These are phyloP conservation scores for Echinometra lucunter DNA, from an alignment of 53 echinoderm and acorn worm genomes.

Conservation along the genomic window DNA sequence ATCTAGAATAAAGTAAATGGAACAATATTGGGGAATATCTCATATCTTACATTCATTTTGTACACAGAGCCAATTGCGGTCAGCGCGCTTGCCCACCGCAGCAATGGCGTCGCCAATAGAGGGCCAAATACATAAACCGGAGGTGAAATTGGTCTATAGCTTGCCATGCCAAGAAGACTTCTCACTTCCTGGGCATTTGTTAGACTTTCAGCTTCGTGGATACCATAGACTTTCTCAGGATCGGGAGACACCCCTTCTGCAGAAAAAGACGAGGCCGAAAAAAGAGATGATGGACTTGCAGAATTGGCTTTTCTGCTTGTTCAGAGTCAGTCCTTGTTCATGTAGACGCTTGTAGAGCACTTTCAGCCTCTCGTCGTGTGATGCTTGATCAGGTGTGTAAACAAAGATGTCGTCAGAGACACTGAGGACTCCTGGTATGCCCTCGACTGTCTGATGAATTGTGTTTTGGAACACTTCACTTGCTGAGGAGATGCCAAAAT, in stretches of 20 bases:
- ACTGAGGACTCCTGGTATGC: no score
- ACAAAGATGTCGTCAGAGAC: slow-evolving; percentile 62
- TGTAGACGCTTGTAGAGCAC: slow-evolving; percentile 48
- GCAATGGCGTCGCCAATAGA: no score
- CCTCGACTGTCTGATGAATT: background rate
- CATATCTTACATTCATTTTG: no score
- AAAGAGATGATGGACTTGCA: slow-evolving; percentile 26
- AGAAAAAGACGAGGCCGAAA: slow-evolving; percentile 66
- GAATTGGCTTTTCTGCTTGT: slow-evolving; percentile 66
- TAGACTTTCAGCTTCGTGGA: slow-evolving; percentile 66
- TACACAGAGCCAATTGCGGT: no score
- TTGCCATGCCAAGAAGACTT: slow-evolving; percentile 80
- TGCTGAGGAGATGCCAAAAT: no score
- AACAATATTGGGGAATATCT: no score
- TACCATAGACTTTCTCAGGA: slow-evolving; percentile 65
- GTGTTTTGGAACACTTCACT: no score
- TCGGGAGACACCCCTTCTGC: slow-evolving; percentile 67
- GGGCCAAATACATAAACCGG: no score
- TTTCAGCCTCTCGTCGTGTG: slow-evolving; percentile 61
- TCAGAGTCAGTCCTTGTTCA: slow-evolving; percentile 46
- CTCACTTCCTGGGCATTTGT: slow-evolving; percentile 68
- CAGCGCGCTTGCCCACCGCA: no score
- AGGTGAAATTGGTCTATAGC: no score
- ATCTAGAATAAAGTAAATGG: no score
- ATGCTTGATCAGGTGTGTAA: slow-evolving; percentile 48